Conservation (phyloP, 2,797 vertebrate species). For the Helarctos malayanus region DNA sequence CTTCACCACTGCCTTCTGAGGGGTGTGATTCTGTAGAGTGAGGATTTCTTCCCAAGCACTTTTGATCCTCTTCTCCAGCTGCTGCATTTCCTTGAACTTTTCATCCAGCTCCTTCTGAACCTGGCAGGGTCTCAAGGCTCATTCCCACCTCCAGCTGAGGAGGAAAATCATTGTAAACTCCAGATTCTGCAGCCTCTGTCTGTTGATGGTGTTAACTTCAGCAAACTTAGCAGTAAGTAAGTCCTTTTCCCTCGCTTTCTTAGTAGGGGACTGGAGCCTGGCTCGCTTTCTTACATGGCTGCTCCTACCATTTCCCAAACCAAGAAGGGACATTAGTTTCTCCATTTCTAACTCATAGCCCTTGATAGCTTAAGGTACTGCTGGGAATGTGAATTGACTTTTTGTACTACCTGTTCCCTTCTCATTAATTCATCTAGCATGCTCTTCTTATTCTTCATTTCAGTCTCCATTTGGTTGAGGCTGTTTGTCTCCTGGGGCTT, state of each 20-base stretch:
- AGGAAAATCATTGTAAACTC: slow-evolving; percentile 95
- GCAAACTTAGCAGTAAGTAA: slow-evolving; percentile 94
- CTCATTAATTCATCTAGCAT: slow-evolving; percentile 94
- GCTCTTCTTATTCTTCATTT: slow-evolving; percentile 96
- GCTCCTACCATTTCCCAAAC: slow-evolving; percentile 95
- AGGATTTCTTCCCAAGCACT: slow-evolving; percentile 95
- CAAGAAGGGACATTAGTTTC: slow-evolving; percentile 94
- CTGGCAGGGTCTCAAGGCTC: slow-evolving; percentile 89
- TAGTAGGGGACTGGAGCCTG: slow-evolving; percentile 94
- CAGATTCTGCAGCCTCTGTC: slow-evolving; percentile 94
- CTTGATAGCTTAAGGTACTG: slow-evolving; percentile 96
- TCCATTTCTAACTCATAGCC: slow-evolving; percentile 97
- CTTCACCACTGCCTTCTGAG: slow-evolving; percentile 95
- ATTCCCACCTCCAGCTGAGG: slow-evolving; percentile 93
- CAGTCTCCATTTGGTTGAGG: slow-evolving; percentile 92
- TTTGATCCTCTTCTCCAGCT: slow-evolving; percentile 95
- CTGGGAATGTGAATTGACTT: slow-evolving; percentile 93
- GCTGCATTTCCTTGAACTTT: slow-evolving; percentile 94
- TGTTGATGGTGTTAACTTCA: slow-evolving; percentile 96
- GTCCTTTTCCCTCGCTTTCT: slow-evolving; percentile 96
- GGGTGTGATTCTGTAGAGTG: slow-evolving; percentile 94
- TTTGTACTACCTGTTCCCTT: slow-evolving; percentile 95
- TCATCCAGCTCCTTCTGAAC: slow-evolving; percentile 95
- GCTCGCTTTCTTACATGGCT: slow-evolving; percentile 94
- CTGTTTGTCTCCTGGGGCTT: slow-evolving; percentile 95